Percentiles rank a stretch among this genome's conserved stretches.
phyloP scores from a whole-genome alignment of 1,140 invertebrate species.

The Pseudomyrmex gracilis region DNA sequence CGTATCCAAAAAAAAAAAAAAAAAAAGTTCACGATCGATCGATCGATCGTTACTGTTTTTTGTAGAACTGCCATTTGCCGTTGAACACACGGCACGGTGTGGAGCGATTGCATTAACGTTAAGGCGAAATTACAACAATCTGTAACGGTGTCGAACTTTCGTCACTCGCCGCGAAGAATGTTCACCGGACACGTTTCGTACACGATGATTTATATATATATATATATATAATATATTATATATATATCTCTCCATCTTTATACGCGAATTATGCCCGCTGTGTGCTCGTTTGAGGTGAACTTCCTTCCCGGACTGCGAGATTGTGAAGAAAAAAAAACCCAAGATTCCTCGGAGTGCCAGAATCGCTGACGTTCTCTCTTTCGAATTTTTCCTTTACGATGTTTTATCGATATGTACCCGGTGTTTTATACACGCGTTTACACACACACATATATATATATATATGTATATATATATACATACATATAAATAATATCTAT shows the following conservation, averaged over 20 bases:
- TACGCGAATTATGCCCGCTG: too few species aligned
- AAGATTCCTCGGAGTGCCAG: constrained; percentile 4
- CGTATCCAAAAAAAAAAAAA: not conserved
- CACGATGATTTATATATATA: not conserved
- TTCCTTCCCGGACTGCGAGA: not conserved
- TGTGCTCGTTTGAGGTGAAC: not conserved
- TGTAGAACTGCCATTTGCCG: not conserved
- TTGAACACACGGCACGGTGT: not conserved
- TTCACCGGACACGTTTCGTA: constrained; percentile 47
- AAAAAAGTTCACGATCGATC: constrained; percentile 5
- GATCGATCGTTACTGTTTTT: constrained; percentile 33
- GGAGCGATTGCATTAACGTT: constrained; percentile 70
- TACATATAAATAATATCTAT: too few species aligned
- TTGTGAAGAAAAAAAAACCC: constrained; percentile 4
- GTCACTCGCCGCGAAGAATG: constrained; percentile 44
- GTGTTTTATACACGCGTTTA: too few species aligned
- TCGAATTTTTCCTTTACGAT: not conserved
- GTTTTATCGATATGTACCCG: not conserved
- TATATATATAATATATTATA: too few species aligned
- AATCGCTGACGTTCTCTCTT: not conserved
- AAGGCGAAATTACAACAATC: constrained; percentile 68
- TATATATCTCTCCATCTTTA: too few species aligned
- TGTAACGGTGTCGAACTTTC: constrained; percentile 70
- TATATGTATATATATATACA: too few species aligned
- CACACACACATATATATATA: too few species aligned